Conservation (phyloP, 2,888 invertebrate species). For the Calephelis perditalis region DNA sequence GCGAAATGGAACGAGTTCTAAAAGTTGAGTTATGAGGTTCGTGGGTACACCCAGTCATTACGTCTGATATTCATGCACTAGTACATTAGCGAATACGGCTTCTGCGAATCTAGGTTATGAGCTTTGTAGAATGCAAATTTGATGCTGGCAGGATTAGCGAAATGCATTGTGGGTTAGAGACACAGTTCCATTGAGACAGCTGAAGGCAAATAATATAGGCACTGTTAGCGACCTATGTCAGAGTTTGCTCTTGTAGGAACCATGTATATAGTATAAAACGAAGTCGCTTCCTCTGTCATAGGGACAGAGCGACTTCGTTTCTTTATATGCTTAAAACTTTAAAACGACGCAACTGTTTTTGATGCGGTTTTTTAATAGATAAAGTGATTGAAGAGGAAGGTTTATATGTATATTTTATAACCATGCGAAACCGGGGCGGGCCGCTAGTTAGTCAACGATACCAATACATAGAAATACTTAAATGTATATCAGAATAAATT, state of each 20-base stretch:
- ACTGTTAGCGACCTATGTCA: background rate
- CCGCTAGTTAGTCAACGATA: no score
- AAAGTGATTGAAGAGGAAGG: no score
- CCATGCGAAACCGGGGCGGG: no score
- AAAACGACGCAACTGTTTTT: no score
- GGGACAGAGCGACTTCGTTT: no score
- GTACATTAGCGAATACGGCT: conserved; percentile 12
- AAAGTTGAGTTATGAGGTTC: conserved; percentile 5
- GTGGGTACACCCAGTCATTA: background rate
- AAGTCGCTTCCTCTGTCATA: no score
- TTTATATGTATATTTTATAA: no score
- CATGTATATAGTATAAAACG: no score
- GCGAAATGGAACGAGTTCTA: background rate
- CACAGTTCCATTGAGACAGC: conserved; percentile 4
- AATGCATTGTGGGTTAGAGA: conserved; percentile 9
- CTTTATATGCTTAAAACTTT: no score
- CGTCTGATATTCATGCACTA: conserved; percentile 3
- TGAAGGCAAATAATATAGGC: background rate
- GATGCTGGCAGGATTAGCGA: conserved; percentile 8
- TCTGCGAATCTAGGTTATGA: conserved; percentile 11
- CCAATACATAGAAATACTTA: no score
- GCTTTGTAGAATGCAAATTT: conserved; percentile 12
- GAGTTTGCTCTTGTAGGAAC: background rate
- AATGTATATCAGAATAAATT: no score
- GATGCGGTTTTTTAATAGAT: no score